A percentile compares a stretch with the other conserved stretches of the same genome.
Evolutionary conservation across 2,888 invertebrate genomes (phyloP).

Genomic region (Archaeoteleia sp.): DNA sequence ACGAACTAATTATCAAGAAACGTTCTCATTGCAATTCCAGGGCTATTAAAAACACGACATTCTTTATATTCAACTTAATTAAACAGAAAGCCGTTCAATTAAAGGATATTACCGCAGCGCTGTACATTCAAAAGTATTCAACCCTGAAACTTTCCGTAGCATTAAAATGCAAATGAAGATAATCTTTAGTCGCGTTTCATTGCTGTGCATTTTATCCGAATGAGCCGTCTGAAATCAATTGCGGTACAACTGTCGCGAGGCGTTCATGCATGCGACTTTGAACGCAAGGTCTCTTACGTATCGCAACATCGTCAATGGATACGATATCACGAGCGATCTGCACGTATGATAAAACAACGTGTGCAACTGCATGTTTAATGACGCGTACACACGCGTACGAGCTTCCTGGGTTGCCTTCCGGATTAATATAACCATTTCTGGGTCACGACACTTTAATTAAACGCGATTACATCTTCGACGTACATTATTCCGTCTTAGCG

Average conservation of each 20-base stretch:
- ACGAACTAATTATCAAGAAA: constrained; percentile 24
- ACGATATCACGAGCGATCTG: constrained; percentile 36
- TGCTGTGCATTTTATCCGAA: not conserved
- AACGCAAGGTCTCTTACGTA: constrained; percentile 35
- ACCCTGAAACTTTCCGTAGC: no score
- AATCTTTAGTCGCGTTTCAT: no score
- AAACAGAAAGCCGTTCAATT: no score
- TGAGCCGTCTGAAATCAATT: constrained; percentile 18
- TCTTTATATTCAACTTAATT: no score
- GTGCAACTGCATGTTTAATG: constrained; percentile 52
- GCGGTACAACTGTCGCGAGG: constrained; percentile 14
- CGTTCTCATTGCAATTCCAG: constrained; percentile 24
- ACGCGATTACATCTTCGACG: constrained; percentile 64
- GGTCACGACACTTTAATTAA: constrained; percentile 65
- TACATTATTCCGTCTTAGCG: constrained; percentile 54
- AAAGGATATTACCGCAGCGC: no score
- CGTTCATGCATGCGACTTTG: constrained; percentile 23
- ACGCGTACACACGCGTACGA: constrained; percentile 46
- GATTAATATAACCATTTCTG: constrained; percentile 65
- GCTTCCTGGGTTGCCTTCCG: constrained; percentile 42
- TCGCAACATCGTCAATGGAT: constrained; percentile 30
- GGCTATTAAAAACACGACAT: not conserved
- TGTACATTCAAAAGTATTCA: no score
- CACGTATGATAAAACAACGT: constrained; percentile 47
- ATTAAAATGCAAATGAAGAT: no score